A percentile compares a stretch with the other conserved stretches of the same genome.
Evolutionary conservation across 2,888 invertebrate genomes (phyloP).

Genomic region (Ferrisia virgata): DNA sequence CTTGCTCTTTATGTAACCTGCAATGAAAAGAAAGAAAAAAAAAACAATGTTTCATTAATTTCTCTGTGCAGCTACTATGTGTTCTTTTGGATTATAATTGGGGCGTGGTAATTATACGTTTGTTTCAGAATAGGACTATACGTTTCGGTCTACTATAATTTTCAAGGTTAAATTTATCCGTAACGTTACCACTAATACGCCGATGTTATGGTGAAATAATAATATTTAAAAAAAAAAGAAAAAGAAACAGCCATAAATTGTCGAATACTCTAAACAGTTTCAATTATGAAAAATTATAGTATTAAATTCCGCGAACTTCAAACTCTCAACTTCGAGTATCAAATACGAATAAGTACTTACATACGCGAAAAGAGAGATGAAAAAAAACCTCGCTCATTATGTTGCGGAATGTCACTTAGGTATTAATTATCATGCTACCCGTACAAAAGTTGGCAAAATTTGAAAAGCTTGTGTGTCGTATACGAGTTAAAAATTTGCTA

Average conservation of each 20-base stretch:
- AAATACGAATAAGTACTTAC: too few relatives aligned
- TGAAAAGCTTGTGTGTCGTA: neutral
- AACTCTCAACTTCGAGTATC: too few relatives aligned
- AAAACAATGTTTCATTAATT: neutral
- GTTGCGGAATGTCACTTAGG: constrained; percentile 12
- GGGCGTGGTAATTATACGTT: constrained; percentile 12
- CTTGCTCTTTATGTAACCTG: neutral
- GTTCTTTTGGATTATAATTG: neutral
- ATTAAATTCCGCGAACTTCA: neutral
- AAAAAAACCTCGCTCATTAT: neutral
- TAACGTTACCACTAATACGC: neutral
- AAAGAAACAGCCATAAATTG: neutral
- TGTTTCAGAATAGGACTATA: neutral
- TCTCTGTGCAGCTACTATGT: neutral
- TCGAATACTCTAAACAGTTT: neutral
- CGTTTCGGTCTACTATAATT: neutral
- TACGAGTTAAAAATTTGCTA: neutral
- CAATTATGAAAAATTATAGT: constrained; percentile 12
- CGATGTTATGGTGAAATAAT: neutral
- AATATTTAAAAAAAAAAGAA: too few relatives aligned
- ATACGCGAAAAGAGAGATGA: too few relatives aligned
- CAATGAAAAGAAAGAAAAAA: neutral
- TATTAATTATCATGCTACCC: neutral
- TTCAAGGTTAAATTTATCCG: neutral
- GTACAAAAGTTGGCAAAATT: constrained; percentile 2